Evolutionary conservation across 2,888 invertebrate species (phyloP).

Genomic region (Neoascia interrupta): DNA sequence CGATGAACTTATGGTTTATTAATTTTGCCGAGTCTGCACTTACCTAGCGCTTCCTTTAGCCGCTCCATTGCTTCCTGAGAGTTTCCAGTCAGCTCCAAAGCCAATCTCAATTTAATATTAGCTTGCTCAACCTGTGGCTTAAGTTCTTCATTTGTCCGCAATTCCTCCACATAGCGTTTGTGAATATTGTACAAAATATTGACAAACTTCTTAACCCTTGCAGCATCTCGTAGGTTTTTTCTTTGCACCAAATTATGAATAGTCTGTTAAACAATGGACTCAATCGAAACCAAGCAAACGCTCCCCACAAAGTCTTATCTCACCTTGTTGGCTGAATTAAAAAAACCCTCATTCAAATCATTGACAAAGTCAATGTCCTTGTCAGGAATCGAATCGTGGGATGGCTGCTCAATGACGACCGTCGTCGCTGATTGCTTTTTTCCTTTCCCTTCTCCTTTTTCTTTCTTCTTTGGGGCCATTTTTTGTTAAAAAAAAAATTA

Average conservation of each 20-base stretch:
- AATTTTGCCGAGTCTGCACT: no score
- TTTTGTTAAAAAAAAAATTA: no score
- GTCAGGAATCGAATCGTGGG: slow-evolving; percentile 64
- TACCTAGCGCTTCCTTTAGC: slow-evolving; percentile 73
- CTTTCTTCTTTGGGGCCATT: slow-evolving; percentile 70
- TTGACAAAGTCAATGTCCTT: slow-evolving; percentile 73
- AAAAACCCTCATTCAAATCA: slow-evolving; percentile 75
- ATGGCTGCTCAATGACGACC: slow-evolving; percentile 66
- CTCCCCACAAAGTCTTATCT: neutral
- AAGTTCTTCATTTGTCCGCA: slow-evolving; percentile 66
- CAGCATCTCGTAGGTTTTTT: slow-evolving; percentile 72
- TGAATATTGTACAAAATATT: slow-evolving; percentile 74
- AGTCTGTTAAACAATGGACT: slow-evolving; percentile 63
- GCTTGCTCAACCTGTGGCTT: slow-evolving; percentile 72
- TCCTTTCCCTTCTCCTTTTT: slow-evolving; percentile 59
- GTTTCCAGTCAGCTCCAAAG: slow-evolving; percentile 73
- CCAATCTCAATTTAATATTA: slow-evolving; percentile 73
- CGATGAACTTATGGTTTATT: no score
- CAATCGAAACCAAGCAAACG: neutral
- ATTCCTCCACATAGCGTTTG: slow-evolving; percentile 71
- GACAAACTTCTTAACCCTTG: slow-evolving; percentile 73
- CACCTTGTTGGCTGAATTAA: slow-evolving; percentile 70
- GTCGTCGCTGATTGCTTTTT: slow-evolving; percentile 36
- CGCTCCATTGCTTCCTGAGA: slow-evolving; percentile 73
- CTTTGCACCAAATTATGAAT: slow-evolving; percentile 72